Base-by-base conservation (phyloP, 2,113 vertebrate genomes). In the Psittacara wagleri region DNA sequence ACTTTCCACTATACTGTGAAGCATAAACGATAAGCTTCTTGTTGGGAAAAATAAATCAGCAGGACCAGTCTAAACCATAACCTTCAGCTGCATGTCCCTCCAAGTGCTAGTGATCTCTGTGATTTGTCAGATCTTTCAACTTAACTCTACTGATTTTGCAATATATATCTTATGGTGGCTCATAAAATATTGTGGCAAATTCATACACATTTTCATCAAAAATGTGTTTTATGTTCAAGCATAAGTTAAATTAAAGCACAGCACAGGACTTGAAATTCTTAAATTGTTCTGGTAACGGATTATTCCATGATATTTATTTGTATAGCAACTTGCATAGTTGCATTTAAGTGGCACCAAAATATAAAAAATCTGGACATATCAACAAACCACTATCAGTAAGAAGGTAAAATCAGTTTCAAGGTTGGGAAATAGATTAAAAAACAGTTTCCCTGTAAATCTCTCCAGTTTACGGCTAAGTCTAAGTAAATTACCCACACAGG, bases 171-270 rank as follows among this genome's bases (percentile, higher is more conserved):
- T 57, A 33, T 0, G 2, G 27, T 7, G 62, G 8, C 4, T 62
- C 29, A 12, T 63, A 28, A 81, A 62, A 8, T 54, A 5, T 11
- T 51, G 8, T 51, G 2, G 5, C 0, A 61, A 90, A 82, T 87
- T 73, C 10, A 15, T 62, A 13, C 3, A 14, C 3, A 2, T 37
- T 81, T 92, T 86, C 17, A 43, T n/a, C 29, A 11, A 55, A 88
- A 81, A 51, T 0, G 0, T 9, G 1, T 17, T 22, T 59, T 54
- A 3, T 72, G 8, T 61, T 85, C 46, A 84, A 72, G 46, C 4
- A 54, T 16, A 59, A 67, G 19, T 19, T 13, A 15, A 52, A 75
- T 19, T 54, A 70, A 14, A 29, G 22, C n/a, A 16, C 14, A 59
- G 2, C 1, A 3, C 1, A 22, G 6, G 35, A 52, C 7, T 3